A percentile compares a stretch with the other conserved stretches of the same genome.
Conservation (phyloP, 92 coral and sea anemone genomes). For the Palythoa grandiflora region DNA sequence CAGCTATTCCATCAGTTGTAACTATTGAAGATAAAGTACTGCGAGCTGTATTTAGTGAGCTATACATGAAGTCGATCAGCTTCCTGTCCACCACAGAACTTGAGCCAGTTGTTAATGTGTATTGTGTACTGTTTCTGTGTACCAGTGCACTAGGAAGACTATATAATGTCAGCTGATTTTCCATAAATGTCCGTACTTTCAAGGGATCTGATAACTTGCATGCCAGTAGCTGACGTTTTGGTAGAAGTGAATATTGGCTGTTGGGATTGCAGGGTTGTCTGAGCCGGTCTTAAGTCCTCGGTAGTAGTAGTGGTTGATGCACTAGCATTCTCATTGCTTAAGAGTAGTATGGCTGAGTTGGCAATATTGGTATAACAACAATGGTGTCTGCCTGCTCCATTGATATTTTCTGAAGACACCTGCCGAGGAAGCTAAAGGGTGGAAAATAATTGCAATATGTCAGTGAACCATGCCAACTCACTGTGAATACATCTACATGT, state of each 20-base stretch:
- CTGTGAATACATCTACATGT: not conserved
- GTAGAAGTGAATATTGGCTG: not conserved
- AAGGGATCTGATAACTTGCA: constrained; percentile 14
- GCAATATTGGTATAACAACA: constrained; percentile 35
- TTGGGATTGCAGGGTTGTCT: not conserved
- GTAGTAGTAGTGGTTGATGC: not conserved
- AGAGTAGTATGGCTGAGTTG: not conserved
- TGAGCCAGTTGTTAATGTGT: constrained; percentile 13
- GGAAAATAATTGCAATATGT: constrained; percentile 55
- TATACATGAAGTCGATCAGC: not conserved
- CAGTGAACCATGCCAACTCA: constrained; percentile 68
- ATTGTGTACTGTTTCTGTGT: constrained; percentile 20
- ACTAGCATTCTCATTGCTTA: no score
- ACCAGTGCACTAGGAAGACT: constrained; percentile 35
- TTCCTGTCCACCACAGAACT: constrained; percentile 17
- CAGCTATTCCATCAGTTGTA: no score
- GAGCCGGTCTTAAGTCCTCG: not conserved
- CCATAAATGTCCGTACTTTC: constrained; percentile 30
- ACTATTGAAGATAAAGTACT: no score
- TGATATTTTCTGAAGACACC: constrained; percentile 61
- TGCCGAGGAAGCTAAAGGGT: constrained; percentile 65
- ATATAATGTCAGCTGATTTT: constrained; percentile 33
- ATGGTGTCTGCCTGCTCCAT: constrained; percentile 67
- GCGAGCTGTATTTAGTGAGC: no score
- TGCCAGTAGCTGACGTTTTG: constrained; percentile 42